phyloP scores from a whole-genome alignment of 2,113 vertebrate species.

The Oophaga pumilio region DNA sequence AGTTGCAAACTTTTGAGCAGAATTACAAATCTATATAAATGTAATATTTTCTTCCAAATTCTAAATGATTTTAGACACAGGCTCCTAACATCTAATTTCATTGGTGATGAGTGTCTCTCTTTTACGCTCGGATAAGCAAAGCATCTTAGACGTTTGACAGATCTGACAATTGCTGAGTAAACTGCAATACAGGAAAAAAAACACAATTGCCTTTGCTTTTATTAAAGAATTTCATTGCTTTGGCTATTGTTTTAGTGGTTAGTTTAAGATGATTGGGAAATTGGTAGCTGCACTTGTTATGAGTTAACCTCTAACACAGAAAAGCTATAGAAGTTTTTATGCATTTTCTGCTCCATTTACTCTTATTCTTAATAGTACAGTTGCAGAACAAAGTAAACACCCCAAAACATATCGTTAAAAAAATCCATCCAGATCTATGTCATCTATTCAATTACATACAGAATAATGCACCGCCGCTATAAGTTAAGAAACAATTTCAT shows the following conservation, averaged over 20 bases:
- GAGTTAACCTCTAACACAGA: constrained; percentile 37
- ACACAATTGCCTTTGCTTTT: constrained; percentile 38
- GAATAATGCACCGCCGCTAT: not conserved
- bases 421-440: not conserved
- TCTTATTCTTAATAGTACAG: constrained; percentile 1
- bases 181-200: constrained; percentile 19
- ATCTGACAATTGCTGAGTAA: constrained; percentile 50
- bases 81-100: constrained; percentile 53
- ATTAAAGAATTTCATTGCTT: constrained; percentile 36
- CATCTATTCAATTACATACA: not conserved
- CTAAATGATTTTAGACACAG: constrained; percentile 26
- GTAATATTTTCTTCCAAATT: constrained; percentile 3
- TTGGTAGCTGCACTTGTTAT: constrained; percentile 44
- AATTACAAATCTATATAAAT: constrained; percentile 27
- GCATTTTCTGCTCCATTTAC: constrained; percentile 50
- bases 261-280: constrained; percentile 36
- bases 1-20: constrained; percentile 17
- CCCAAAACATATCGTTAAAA: not conserved
- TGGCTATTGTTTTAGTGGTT: constrained; percentile 38
- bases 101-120: constrained; percentile 49
- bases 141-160: constrained; percentile 49
- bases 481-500: not conserved
- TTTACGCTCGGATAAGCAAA: constrained; percentile 47
- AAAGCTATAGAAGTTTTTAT: constrained; percentile 2
- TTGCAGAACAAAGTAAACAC: not conserved